Evolutionary conservation across 1,140 invertebrate genomes (phyloP).

Genomic region (Drosophila pruinosa): DNA sequence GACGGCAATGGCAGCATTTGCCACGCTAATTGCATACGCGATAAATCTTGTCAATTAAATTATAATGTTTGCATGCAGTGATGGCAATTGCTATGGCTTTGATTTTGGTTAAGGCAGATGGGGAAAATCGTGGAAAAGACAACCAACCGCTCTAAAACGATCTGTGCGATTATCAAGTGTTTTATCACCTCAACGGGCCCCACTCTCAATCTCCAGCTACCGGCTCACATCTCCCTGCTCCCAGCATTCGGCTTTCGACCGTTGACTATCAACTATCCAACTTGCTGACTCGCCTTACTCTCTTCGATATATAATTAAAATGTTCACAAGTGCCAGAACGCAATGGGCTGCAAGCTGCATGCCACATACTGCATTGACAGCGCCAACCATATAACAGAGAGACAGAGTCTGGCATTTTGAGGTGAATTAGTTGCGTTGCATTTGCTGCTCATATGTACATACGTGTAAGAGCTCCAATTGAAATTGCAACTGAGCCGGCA

Average conservation of each 20-base stretch:
- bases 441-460: constrained; percentile 74
- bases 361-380: constrained; percentile 48
- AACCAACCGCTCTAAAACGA: constrained; percentile 70
- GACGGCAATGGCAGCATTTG: constrained; percentile 61
- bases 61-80: constrained; percentile 79
- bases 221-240: neutral
- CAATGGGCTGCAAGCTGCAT: constrained; percentile 41
- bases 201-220: neutral
- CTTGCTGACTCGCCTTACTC: constrained; percentile 1
- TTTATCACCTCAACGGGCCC: constrained; percentile 71
- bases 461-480: constrained; percentile 51
- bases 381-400: constrained; percentile 29
- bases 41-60: constrained; percentile 83
- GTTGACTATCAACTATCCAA: neutral
- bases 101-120: neutral
- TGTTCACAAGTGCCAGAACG: constrained; percentile 79
- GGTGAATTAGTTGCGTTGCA: constrained; percentile 78
- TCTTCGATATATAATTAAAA: constrained; percentile 71
- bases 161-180: constrained; percentile 80
- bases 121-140: constrained; percentile 69
- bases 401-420: constrained; percentile 64
- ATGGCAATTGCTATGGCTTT: constrained; percentile 40
- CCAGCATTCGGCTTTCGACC: neutral
- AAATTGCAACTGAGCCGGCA: constrained; percentile 35
- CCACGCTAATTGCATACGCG: constrained; percentile 81